Percentiles rank a stretch among this genome's conserved stretches.
Conservation (phyloP, 2,113 vertebrate genomes). For the Genyomyrus donnyi region DNA sequence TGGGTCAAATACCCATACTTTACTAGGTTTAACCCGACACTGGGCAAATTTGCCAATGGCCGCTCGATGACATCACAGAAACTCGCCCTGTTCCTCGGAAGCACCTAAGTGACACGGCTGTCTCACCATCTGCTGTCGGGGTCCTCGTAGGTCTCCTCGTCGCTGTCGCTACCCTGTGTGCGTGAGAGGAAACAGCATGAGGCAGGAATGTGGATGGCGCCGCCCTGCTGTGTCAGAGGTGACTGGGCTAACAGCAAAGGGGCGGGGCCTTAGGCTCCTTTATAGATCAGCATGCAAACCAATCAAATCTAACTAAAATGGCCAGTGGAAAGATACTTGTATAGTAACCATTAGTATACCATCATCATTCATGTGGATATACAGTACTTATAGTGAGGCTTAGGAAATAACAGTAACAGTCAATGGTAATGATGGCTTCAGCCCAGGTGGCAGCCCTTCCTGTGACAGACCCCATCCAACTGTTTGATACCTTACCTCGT, state of each 20-base stretch:
- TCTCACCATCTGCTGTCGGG: constrained; percentile 71
- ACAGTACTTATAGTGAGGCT: not conserved
- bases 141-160: constrained; percentile 80
- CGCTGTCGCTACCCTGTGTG: constrained; percentile 61
- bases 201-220: too few relatives aligned
- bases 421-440: not conserved
- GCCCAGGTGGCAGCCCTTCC: not conserved
- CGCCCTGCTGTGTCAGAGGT: not conserved
- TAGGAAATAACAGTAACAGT: not conserved
- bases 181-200: constrained; percentile 1
- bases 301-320: not conserved
- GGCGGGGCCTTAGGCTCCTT: not conserved
- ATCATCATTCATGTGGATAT: not conserved
- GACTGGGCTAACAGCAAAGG: not conserved
- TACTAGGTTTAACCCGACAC: not conserved
- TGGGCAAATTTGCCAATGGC: not conserved
- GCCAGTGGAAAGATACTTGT: not conserved
- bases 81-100: not conserved
- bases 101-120: not conserved
- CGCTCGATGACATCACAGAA: not conserved
- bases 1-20: not conserved
- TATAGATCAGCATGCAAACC: not conserved
- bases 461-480: not conserved
- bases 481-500: constrained; percentile 45
- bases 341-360: not conserved